Conservation (phyloP, 2,113 vertebrate genomes). For the Chunga burmeisteri region DNA sequence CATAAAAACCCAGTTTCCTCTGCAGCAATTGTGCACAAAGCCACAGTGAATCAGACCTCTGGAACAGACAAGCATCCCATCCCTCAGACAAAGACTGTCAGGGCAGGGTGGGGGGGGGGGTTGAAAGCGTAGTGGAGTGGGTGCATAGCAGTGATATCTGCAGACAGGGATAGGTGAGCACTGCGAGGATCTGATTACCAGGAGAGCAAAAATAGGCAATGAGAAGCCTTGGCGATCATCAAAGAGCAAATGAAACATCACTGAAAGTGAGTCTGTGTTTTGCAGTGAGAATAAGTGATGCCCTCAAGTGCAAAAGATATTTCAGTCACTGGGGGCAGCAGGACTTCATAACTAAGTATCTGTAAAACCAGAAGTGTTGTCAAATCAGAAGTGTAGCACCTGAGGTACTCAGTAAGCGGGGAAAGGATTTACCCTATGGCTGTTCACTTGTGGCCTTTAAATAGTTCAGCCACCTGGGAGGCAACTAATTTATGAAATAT, state of each 20-base stretch:
- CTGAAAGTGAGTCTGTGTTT: background rate
- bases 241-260: background rate
- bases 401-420: background rate
- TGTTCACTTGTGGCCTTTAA: background rate
- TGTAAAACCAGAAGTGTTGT: background rate
- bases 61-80: accelerated
- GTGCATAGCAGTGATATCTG: background rate
- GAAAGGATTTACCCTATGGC: background rate
- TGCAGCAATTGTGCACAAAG: background rate
- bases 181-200: background rate
- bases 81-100: accelerated
- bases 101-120: background rate
- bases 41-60: background rate
- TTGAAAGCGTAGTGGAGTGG: background rate
- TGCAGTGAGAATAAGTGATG: background rate
- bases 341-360: background rate
- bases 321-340: background rate
- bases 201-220: background rate
- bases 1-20: background rate
- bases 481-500: background rate
- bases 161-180: background rate
- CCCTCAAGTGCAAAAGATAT: background rate
- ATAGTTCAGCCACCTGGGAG: background rate
- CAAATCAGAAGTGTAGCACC: background rate
- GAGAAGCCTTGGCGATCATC: background rate